Evolutionary conservation across 2,797 vertebrate species (phyloP).

Genomic region (Lagodon rhomboides): DNA sequence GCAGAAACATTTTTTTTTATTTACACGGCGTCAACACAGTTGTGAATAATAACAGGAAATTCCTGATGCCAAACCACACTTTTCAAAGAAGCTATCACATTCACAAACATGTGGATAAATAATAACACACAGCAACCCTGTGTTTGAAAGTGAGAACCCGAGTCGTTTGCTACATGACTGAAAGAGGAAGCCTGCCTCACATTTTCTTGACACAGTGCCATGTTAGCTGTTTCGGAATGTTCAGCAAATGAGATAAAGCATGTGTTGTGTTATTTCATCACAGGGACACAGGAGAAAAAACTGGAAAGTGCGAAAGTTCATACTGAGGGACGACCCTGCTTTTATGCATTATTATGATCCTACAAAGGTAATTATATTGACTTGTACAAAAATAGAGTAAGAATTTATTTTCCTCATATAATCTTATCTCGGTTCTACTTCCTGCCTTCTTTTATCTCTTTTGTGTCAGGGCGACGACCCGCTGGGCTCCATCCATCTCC

Average conservation of each 20-base stretch:
- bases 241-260: not conserved
- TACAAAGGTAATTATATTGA: conserved; percentile 85
- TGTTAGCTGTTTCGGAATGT: not conserved
- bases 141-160: not conserved
- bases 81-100: not conserved
- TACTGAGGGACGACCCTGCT: conserved; percentile 94
- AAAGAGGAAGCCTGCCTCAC: conserved; percentile 3
- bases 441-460: not conserved
- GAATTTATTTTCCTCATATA: not conserved
- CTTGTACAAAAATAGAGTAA: not conserved
- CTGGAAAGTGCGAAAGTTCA: conserved; percentile 98
- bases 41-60: not conserved
- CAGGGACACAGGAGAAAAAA: conserved; percentile 97
- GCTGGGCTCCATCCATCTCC: conserved; percentile 92
- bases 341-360: conserved; percentile 97
- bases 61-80: not conserved
- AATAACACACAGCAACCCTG: not conserved
- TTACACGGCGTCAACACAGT: not conserved
- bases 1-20: conserved; percentile 3
- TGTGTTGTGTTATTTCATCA: conserved; percentile 34
- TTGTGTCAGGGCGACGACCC: conserved; percentile 88
- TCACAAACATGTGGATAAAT: not conserved
- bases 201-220: not conserved
- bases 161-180: not conserved
- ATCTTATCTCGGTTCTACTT: too few relatives aligned